A percentile compares a stretch with the other conserved stretches of the same genome.
phyloP scores from a whole-genome alignment of 2,113 vertebrate species.

The Mohoua ochrocephala region DNA sequence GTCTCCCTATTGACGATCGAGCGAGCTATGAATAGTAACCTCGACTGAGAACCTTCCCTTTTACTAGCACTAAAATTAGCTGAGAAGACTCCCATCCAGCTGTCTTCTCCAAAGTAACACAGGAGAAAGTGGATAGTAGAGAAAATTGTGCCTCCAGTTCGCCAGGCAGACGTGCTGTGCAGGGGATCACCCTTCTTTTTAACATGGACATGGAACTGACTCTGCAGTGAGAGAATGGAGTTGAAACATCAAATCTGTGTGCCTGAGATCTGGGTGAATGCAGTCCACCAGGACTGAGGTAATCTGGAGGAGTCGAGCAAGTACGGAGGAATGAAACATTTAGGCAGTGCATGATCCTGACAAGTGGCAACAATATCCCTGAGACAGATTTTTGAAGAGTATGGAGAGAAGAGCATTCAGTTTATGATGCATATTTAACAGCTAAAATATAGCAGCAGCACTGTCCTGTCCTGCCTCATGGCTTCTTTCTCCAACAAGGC shows the following conservation, averaged over 20 bases:
- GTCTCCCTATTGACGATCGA: neutral
- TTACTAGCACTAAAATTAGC: neutral
- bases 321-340: neutral
- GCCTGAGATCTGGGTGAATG: neutral
- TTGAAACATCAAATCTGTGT: neutral
- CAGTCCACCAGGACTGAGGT: neutral
- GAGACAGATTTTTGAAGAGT: neutral
- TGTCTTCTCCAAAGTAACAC: neutral
- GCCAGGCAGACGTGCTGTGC: neutral
- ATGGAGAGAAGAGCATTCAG: neutral
- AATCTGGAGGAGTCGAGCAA: neutral
- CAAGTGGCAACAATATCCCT: neutral
- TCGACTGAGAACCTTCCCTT: neutral
- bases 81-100: neutral
- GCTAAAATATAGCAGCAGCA: slow-evolving; percentile 1
- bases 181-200: neutral
- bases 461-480: neutral
- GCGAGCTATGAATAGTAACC: neutral
- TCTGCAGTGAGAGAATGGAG: neutral
- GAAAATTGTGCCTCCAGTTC: neutral
- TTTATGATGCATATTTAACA: slow-evolving; percentile 27
- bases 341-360: neutral
- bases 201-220: neutral
- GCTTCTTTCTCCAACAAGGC: neutral
- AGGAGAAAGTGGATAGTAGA: neutral